These are phyloP conservation scores for Mesorhabditis belari DNA, from an alignment of 2,888 invertebrate species.

Conservation along the genomic window DNA sequence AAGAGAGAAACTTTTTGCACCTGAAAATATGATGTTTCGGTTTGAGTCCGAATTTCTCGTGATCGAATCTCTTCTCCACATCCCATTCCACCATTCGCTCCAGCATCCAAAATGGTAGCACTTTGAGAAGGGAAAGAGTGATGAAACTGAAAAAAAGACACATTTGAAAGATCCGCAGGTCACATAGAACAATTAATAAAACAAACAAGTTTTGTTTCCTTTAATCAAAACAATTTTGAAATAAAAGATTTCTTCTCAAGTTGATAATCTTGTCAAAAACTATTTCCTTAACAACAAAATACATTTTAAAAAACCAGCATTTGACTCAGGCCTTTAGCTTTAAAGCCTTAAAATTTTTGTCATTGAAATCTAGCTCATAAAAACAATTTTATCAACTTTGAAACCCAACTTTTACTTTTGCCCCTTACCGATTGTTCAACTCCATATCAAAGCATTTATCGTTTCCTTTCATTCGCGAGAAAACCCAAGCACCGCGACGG, in stretches of 20 bases:
- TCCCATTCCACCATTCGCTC: neutral
- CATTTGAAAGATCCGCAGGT: too few relatives aligned
- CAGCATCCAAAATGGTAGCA: neutral
- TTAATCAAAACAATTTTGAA: too few relatives aligned
- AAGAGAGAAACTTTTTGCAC: neutral
- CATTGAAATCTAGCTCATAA: constrained; percentile 10
- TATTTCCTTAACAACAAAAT: too few relatives aligned
- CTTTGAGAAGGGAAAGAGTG: neutral
- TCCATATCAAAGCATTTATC: neutral
- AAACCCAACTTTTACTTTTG: too few relatives aligned
- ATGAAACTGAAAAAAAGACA: neutral
- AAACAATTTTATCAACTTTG: neutral
- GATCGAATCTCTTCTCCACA: neutral
- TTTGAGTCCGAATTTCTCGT: neutral
- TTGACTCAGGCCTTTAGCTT: too few relatives aligned
- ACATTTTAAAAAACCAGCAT: too few relatives aligned
- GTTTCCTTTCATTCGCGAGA: neutral
- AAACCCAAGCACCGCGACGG: neutral
- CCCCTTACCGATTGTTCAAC: neutral
- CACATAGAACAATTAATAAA: too few relatives aligned
- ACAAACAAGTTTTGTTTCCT: too few relatives aligned
- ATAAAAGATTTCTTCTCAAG: too few relatives aligned
- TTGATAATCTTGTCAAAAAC: too few relatives aligned
- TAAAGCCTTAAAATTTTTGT: too few relatives aligned
- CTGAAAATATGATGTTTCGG: neutral